Base-by-base conservation (phyloP, 2,888 invertebrate species). In the Chrysopilus asiliformis region DNA sequence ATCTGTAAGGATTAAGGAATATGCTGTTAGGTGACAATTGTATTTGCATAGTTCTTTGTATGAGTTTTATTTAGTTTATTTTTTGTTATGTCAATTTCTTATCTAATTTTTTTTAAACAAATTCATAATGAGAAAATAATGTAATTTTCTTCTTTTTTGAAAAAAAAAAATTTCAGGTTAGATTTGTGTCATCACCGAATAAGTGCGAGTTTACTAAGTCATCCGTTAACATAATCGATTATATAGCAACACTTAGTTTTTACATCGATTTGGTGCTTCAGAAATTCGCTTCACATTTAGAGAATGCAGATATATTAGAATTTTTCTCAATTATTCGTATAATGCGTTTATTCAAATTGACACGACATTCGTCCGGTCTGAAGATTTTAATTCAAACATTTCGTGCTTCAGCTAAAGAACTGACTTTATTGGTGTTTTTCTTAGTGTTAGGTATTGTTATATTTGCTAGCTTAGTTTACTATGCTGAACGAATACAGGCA, bases 361-460 rank as follows among this genome's bases (percentile, higher is more conserved):
- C 95, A 44, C 76, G 95, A 45, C 95, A 97, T 64, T 94, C 94
- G 52, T 90, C 93, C 44, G 97, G 95, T 42, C 72, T 98, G 47
- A 97, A 98, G 67, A 98, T 98, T 55, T 74, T 98, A 51, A 95
- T 98, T 56, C 97, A 98, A 66, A 89, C 87, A 46, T 95, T 95
- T 68, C 80, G 93, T 55, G 95, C 95, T 46, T 91, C 90, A 35
- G 94, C 94, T 22, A 94, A 94, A 65, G 95, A 97, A 67, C 72
- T 97, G 59, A 89, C 91, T 45, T 72, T 97, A 37, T 69, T 97
- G 57, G 93, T 97, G 55, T 97, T 97, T 72, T 95, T 97, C 75
- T 76, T 95, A 57, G 89, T 95, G 53, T 74, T 95, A 58, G 95
- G 94, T 64, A 95, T 95, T 63, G 91, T 93, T 51, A 91, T 97